Percentiles rank a stretch among this genome's conserved stretches.
Evolutionary conservation across 2,797 vertebrate species (phyloP).

Genomic region (Myotis planiceps): DNA sequence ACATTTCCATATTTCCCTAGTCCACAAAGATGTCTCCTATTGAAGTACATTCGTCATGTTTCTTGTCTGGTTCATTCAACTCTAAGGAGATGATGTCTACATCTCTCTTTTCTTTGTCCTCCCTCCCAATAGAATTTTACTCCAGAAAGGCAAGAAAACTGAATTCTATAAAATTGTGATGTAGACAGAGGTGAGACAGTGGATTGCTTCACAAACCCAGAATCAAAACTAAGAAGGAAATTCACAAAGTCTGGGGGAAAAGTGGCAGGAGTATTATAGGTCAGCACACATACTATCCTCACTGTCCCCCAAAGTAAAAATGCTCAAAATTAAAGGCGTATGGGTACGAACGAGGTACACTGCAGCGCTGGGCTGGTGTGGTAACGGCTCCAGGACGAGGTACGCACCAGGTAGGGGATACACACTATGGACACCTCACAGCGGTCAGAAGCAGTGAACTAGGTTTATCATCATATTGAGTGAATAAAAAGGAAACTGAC

Average conservation of each 20-base stretch:
- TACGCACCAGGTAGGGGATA: accelerated
- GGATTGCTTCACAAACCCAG: neutral
- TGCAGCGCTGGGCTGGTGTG: neutral
- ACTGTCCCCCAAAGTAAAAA: neutral
- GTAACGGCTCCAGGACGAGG: neutral
- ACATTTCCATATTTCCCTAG: neutral
- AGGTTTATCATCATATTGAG: accelerated
- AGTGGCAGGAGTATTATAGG: neutral
- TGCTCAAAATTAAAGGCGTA: neutral
- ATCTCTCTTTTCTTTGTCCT: neutral
- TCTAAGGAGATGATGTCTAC: neutral
- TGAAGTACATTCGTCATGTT: neutral
- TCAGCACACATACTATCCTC: neutral
- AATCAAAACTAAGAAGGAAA: neutral
- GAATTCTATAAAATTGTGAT: neutral
- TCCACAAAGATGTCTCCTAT: neutral
- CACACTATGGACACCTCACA: neutral
- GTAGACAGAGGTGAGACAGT: neutral
- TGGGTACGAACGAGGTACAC: neutral
- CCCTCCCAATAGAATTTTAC: neutral
- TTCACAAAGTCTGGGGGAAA: neutral
- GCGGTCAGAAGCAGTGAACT: neutral
- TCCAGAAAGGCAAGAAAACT: neutral
- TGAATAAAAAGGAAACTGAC: neutral
- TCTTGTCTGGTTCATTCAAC: neutral